phyloP scores from a whole-genome alignment of 2,888 invertebrate genomes.

The Ennomos quercinarius region DNA sequence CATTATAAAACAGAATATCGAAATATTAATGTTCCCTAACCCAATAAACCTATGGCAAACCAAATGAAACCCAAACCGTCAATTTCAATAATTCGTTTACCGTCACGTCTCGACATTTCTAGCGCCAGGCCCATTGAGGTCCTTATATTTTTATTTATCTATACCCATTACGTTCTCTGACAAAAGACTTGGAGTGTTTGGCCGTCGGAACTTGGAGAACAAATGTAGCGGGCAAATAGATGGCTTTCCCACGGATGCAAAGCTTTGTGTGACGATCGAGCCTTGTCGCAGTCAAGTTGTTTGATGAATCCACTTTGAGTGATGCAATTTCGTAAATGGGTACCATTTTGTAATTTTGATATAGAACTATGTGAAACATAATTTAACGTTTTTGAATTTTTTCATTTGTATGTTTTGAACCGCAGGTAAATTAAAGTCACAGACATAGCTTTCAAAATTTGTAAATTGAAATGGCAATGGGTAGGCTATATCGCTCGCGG shows the following conservation, averaged over 20 bases:
- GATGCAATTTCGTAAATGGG: slow-evolving; percentile 27
- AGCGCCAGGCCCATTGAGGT: slow-evolving; percentile 68
- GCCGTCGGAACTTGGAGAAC: slow-evolving; percentile 66
- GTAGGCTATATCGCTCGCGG: too few relatives aligned
- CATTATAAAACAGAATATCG: neutral
- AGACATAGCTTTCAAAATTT: neutral
- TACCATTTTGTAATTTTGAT: neutral
- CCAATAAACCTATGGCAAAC: slow-evolving; percentile 11
- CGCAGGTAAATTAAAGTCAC: too few relatives aligned
- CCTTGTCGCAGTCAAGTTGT: slow-evolving; percentile 28
- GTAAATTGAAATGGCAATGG: too few relatives aligned
- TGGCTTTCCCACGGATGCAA: slow-evolving; percentile 69
- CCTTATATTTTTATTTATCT: slow-evolving; percentile 74
- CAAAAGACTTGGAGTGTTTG: slow-evolving; percentile 83
- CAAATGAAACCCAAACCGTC: slow-evolving; percentile 29
- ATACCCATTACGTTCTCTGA: slow-evolving; percentile 83
- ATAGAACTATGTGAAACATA: neutral
- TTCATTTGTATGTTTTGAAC: too few relatives aligned
- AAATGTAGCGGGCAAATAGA: slow-evolving; percentile 74
- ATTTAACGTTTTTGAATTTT: too few relatives aligned
- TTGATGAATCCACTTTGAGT: slow-evolving; percentile 12
- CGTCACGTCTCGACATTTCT: slow-evolving; percentile 52
- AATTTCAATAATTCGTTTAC: slow-evolving; percentile 33
- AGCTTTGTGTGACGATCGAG: slow-evolving; percentile 33
- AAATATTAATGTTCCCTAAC: neutral